Percentiles rank a stretch among this genome's conserved stretches.
Conservation (phyloP, 2,113 vertebrate species). For the Myotis davidii region DNA sequence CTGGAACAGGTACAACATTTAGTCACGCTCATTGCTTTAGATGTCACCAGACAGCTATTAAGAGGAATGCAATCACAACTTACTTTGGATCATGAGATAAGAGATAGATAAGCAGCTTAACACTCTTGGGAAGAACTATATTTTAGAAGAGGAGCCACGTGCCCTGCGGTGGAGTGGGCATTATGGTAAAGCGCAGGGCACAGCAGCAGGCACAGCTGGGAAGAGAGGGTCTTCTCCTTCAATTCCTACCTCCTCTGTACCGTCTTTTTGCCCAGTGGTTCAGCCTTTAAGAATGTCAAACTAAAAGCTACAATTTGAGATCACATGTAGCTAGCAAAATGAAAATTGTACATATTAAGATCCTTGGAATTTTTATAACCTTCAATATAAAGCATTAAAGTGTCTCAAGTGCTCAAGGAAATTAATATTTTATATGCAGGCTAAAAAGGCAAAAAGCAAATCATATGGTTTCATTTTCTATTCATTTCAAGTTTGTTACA, state of each 20-base stretch:
- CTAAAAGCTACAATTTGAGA: neutral
- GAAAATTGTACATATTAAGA: constrained; percentile 3
- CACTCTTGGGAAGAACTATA: neutral
- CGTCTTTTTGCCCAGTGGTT: neutral
- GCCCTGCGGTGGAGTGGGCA: no score
- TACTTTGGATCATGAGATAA: neutral
- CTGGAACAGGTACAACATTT: neutral
- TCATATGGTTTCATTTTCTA: constrained; percentile 8
- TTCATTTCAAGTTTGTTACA: no score
- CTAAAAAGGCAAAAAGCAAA: neutral
- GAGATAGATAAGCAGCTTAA: neutral
- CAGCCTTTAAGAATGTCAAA: neutral
- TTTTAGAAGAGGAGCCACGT: neutral
- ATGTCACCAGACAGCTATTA: neutral
- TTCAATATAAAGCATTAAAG: constrained; percentile 37
- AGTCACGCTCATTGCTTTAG: neutral
- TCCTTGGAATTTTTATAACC: neutral
- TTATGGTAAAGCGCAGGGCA: no score
- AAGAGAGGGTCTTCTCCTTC: neutral
- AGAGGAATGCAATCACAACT: neutral
- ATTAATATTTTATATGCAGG: constrained; percentile 27
- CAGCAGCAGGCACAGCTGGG: neutral
- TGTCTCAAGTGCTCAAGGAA: neutral
- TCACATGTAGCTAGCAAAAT: constrained; percentile 39
- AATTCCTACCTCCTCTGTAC: neutral